A percentile compares a stretch with the other conserved stretches of the same genome.
These are phyloP conservation scores for Bombycilla garrulus DNA, from an alignment of 2,113 vertebrate species.

Conservation along the genomic window DNA sequence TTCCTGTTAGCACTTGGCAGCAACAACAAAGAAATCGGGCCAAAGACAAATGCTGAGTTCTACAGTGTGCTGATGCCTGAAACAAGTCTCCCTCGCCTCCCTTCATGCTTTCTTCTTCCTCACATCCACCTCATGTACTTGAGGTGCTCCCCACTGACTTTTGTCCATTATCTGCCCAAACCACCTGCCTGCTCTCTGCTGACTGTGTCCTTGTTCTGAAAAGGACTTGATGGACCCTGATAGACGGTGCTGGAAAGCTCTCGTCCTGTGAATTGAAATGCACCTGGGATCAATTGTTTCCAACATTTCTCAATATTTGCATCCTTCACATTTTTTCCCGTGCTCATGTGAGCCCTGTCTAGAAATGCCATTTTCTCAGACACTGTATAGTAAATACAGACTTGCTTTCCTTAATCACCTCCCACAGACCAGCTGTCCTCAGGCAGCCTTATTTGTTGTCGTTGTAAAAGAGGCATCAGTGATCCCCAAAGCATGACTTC, in stretches of 20 bases:
- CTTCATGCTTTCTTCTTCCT: background rate
- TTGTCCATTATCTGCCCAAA: background rate
- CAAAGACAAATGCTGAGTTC: background rate
- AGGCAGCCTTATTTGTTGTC: background rate
- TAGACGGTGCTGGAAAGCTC: background rate
- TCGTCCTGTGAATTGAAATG: background rate
- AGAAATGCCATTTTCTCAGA: background rate
- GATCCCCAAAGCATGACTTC: background rate
- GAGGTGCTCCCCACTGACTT: background rate
- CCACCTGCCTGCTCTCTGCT: background rate
- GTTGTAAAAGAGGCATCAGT: background rate
- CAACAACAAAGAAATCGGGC: background rate
- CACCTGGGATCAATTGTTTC: background rate
- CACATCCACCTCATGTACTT: background rate
- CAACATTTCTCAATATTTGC: background rate
- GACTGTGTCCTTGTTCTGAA: background rate
- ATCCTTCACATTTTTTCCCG: background rate
- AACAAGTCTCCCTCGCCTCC: background rate
- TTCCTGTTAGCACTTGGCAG: background rate
- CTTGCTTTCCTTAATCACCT: background rate
- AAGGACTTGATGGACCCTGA: background rate
- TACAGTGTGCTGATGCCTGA: background rate
- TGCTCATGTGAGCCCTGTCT: background rate
- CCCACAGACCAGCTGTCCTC: conserved; percentile 1
- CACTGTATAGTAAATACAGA: background rate